Evolutionary conservation across 1,140 invertebrate species (phyloP), one percentile per base, ranked within the genome.

Genomic region (Lepidurus packardi): DNA sequence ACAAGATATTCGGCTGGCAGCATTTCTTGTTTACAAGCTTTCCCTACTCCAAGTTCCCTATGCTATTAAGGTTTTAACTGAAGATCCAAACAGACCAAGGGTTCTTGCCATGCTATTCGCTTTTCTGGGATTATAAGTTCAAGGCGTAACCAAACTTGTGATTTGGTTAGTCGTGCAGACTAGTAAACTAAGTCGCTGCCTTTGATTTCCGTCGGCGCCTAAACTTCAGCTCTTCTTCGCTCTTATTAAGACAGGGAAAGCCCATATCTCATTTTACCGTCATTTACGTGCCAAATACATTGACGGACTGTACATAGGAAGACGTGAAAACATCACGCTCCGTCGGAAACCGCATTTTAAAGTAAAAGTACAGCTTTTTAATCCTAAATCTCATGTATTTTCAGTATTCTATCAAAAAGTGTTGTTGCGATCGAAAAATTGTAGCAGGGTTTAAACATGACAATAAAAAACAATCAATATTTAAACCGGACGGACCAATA

Each of bases 41-140:
- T 13, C 53, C 21, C 21, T 65, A 21, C 47, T 21, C 47, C 6
- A 65, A 65, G 53, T 65, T 65, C 9, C 13, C 53, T 65, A 65
- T 65, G n/a, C 53, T 65, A 65, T 65, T 65, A 65, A 65, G 53
- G 53, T n/a, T 65, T 65, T 65, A 65, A 65, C 53, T n/a, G 53
- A 21, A 65, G 53, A 65, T 13, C 53, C 53, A 65, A 65, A 65
- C 53, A 65, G 16, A n/a, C 53, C 53, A 65, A 65, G 53, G 7
- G 9, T 65, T 65, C 53, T n/a, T 16, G 53, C 4, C 16, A 65
- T 21, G 16, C 53, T 21, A 65, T 65, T 65, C 13, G 53, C 53
- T 16, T 65, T 65, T 65, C 53, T 65, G 7, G 53, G 53, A 65
- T 65, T 65, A 65, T 65, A 65, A 65, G 53, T 65, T 65, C 6